phyloP scores from a whole-genome alignment of 2,888 invertebrate species.

The Hofmannophila pseudospretella region DNA sequence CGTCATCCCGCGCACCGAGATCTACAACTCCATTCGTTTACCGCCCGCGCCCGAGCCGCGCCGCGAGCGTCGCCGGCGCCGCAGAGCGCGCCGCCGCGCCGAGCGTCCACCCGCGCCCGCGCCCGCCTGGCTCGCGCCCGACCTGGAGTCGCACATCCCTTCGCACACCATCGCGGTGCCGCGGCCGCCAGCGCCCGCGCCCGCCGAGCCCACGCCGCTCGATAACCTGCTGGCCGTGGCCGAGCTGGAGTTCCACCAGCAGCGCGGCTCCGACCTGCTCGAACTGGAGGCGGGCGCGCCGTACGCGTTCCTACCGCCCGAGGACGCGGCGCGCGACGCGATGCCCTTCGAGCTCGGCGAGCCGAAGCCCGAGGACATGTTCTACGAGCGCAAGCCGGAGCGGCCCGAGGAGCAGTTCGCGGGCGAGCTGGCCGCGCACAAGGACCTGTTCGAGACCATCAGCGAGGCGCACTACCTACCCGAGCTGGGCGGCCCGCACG shows the following conservation, averaged over 20 bases:
- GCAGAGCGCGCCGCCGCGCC: constrained; percentile 1
- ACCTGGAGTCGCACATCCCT: constrained; percentile 80
- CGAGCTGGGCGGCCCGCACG: constrained; percentile 62
- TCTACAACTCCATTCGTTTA: constrained; percentile 66
- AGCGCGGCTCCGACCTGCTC: constrained; percentile 54
- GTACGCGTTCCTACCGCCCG: constrained; percentile 54
- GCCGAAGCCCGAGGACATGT: constrained; percentile 54
- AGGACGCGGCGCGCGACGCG: constrained; percentile 54
- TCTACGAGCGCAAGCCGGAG: constrained; percentile 49
- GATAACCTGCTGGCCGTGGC: constrained; percentile 81
- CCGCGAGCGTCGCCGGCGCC: constrained; percentile 30
- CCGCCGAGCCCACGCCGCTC: constrained; percentile 72
- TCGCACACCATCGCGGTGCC: constrained; percentile 79
- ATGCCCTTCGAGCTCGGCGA: constrained; percentile 65
- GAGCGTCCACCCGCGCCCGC: not conserved
- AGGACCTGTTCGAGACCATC: constrained; percentile 69
- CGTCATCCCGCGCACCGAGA: constrained; percentile 87
- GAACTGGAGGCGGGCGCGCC: constrained; percentile 41
- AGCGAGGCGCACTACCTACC: constrained; percentile 69
- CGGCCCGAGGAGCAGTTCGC: constrained; percentile 44
- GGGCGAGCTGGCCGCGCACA: constrained; percentile 53
- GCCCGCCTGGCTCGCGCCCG: constrained; percentile 55
- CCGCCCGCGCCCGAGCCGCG: constrained; percentile 30
- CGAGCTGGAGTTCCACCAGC: constrained; percentile 81
- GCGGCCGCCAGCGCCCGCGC: constrained; percentile 50